Percentiles rank a stretch among this genome's conserved stretches.
phyloP scores from a whole-genome alignment of 2,113 vertebrate species.

The Electrona antarctica region DNA sequence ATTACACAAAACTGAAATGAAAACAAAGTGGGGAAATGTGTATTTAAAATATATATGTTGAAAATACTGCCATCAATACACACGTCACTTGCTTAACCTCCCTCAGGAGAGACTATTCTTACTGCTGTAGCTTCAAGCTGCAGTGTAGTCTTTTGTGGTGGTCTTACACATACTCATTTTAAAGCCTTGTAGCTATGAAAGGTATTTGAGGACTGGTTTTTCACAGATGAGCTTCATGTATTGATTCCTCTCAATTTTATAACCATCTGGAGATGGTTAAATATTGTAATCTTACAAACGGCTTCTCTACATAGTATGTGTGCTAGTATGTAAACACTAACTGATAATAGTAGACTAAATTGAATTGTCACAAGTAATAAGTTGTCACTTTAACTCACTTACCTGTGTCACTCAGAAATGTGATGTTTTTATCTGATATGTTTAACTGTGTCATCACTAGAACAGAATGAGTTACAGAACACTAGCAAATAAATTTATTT shows the following conservation, averaged over 20 bases:
- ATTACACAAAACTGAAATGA: too few species aligned
- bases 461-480: constrained; percentile 55
- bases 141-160: too few species aligned
- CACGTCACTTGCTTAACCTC: too few species aligned
- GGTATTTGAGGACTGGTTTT: background rate
- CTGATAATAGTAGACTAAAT: constrained; percentile 39
- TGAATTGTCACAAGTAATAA: constrained; percentile 53
- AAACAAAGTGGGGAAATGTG: too few species aligned
- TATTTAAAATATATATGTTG: too few species aligned
- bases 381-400: constrained; percentile 39
- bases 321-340: constrained; percentile 52
- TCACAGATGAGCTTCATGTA: background rate
- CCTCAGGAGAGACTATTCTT: too few species aligned
- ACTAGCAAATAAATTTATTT: constrained; percentile 78
- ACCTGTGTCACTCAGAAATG: constrained; percentile 57
- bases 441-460: constrained; percentile 59
- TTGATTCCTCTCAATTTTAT: constrained; percentile 8
- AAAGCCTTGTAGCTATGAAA: background rate
- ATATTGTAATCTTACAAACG: constrained; percentile 55
- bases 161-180: background rate
- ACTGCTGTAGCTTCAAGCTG: too few species aligned
- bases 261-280: constrained; percentile 2
- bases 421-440: constrained; percentile 35
- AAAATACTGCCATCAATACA: too few species aligned
- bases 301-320: constrained; percentile 46